Evolutionary conservation across 2,113 vertebrate genomes (phyloP).

Genomic region (Zosterops pallidus): DNA sequence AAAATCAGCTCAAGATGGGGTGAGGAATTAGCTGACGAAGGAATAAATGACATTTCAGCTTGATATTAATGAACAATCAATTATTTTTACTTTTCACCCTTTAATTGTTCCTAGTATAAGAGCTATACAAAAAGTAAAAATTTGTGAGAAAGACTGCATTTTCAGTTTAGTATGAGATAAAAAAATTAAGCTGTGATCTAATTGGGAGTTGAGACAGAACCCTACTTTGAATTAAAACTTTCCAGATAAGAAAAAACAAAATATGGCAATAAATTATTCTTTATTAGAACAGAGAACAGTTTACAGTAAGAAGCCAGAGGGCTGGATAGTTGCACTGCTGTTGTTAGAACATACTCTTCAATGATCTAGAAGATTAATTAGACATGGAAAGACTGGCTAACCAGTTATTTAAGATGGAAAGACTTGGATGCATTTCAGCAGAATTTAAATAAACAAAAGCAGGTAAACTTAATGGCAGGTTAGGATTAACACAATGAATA

Average conservation of each 20-base stretch:
- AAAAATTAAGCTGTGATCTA: neutral
- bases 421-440: neutral
- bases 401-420: neutral
- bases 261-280: neutral
- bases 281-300: neutral
- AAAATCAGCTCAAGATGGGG: neutral
- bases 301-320: neutral
- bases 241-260: neutral
- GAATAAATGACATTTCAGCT: neutral
- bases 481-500: neutral
- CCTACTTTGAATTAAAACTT: neutral
- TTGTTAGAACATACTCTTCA: neutral
- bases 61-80: neutral
- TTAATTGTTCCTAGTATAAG: neutral
- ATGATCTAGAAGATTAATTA: neutral
- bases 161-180: neutral
- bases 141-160: neutral
- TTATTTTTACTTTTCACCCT: neutral
- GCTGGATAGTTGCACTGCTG: neutral
- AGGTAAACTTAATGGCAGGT: neutral
- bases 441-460: neutral
- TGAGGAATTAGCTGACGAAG: neutral
- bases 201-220: neutral
- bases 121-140: neutral
- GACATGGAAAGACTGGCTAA: neutral